Percentiles rank a stretch among this genome's conserved stretches.
phyloP scores from a whole-genome alignment of 2,113 vertebrate species.

The Scolopax mira region DNA sequence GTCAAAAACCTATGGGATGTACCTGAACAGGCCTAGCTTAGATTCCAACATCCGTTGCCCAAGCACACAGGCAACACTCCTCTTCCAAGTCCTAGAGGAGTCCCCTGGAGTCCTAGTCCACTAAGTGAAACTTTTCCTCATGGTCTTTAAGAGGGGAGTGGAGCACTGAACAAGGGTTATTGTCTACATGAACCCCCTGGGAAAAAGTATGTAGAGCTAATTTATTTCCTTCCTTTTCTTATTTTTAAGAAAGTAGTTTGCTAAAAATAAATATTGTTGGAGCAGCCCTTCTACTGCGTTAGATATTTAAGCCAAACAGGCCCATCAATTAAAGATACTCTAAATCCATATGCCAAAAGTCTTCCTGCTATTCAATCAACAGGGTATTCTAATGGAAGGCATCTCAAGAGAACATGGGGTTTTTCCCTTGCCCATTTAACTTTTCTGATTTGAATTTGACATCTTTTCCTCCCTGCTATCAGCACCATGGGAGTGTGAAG shows the following conservation, averaged over 20 bases:
- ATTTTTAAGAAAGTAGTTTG: background rate
- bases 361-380: background rate
- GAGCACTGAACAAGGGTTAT: background rate
- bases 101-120: no score
- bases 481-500: background rate
- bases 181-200: background rate
- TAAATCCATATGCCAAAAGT: background rate
- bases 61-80: background rate
- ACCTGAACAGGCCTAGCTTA: background rate
- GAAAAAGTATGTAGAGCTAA: background rate
- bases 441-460: background rate
- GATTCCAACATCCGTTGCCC: background rate
- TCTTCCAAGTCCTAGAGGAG: background rate
- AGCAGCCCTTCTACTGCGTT: background rate
- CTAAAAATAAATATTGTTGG: background rate
- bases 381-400: background rate
- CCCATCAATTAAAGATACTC: background rate
- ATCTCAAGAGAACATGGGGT: fast-evolving
- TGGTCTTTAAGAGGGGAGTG: background rate
- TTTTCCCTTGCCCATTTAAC: background rate
- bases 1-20: background rate
- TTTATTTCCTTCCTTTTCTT: background rate
- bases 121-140: background rate
- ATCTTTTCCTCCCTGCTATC: background rate
- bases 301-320: background rate